Evolutionary conservation across 2,113 vertebrate genomes (phyloP), one percentile per base, ranked within the genome.

Genomic region (Cottus gobio): DNA sequence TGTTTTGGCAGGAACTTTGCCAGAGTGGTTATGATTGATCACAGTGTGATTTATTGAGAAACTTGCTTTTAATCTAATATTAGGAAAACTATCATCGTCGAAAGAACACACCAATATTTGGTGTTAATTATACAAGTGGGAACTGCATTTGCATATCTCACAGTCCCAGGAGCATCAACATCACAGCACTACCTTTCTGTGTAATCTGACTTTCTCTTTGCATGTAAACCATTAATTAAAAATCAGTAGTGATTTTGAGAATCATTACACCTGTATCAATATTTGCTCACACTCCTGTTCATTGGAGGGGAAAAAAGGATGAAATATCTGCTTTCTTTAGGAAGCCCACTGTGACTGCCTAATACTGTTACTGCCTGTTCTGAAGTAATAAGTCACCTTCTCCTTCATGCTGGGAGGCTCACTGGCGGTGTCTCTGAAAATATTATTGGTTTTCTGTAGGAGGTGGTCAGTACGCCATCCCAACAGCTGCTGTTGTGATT

Each of bases 361-460:
- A 70, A 82, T 80, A 4, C 39, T 57, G 24, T 44, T 52, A 9
- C 76, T 74, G 78, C 52, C 66, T 56, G 54, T 80, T 85, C 70
- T 74, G 48, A 85, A 87, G 79, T 83, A 63, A 82, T 65, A 73
- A 86, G 83, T 88, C 72, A 77, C 74, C 73, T 82, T 85, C 77
- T 71, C 71, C 42, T 77, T 83, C 84, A 75, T 74, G 76, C 82
- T 89, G 79, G 13, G 74, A 54, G 77, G 64, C 81, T 77, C 75
- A 62, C 67, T 16, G 70, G 79, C 15, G 8, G 69, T 64, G 71
- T 73, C 30, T 90, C 85, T 84, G 78, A 77, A 86, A 84, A 71
- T 82, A 84, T 88, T 80, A 90, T 92, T 89, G 84, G 84, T 92
- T 93, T 90, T 84, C 76, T 72, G 86, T 80, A 37, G 76, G 82